Base-by-base conservation (phyloP, 2,797 vertebrate species). In the Perodicticus potto region DNA sequence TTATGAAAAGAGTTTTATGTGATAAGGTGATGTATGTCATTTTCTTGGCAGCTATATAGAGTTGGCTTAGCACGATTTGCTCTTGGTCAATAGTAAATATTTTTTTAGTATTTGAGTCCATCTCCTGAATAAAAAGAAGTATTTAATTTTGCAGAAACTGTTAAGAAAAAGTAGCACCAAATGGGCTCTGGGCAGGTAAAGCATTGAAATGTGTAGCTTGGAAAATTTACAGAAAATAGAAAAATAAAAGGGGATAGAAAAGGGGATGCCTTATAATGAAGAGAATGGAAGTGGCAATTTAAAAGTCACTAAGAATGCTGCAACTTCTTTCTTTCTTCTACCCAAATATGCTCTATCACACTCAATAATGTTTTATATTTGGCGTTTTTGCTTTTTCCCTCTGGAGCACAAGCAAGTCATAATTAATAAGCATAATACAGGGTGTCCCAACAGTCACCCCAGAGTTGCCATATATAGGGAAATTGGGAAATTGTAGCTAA, bases 1-100 rank as follows among this genome's bases (percentile, higher is more conserved):
- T 97, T 72, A 34, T 84, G 3, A 67, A 86, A 95, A 78, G 37
- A 72, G 2, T 20, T 86, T 37, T 81, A 86, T 88, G 7, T 34
- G 55, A 27, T 57, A 69, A 23, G 29, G 27, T 67, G 10, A 9
- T 74, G 5, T 37, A 4, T 17, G 34, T 69, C 34, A 82, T 70
- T 74, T 19, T 20, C 32, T 55, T 55, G 57, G 89, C 82, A 65
- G 37, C 90, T 82, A 49, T 73, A 40, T 25, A 22, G 29, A 73
- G 6, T 84, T 43, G 14, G 14, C 22, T 87, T 73, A 82, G 25
- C 61, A 76, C 90, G 59, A 77, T 93, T 87, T 84, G 16, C 45
- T 45, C 17, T 89, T 34, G 70, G 8, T 12, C 29, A 93, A 16
- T 22, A 83, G 8, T 43, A 29, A 37, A 45, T 22, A 67, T 37